Conservation (phyloP, 1,140 invertebrate species). For the Drosophila orosa region DNA sequence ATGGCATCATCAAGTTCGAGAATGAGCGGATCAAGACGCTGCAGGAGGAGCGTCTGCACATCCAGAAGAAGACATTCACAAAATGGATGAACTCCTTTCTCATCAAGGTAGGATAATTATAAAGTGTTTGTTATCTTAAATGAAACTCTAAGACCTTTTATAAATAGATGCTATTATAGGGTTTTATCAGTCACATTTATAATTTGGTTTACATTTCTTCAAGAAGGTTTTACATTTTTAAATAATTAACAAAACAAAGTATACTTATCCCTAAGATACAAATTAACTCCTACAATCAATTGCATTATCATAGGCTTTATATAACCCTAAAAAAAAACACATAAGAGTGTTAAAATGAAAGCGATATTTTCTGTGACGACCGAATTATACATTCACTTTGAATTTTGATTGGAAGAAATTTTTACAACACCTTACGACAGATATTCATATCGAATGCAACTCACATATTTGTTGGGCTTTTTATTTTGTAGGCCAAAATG, state of each 20-base stretch:
- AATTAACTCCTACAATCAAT: background rate
- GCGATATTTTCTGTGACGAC: background rate
- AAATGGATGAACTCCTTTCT: slow-evolving; percentile 99
- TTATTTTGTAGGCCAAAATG: slow-evolving; percentile 90
- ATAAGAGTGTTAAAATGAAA: slow-evolving; percentile 17
- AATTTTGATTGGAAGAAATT: slow-evolving; percentile 26
- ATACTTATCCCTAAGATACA: background rate
- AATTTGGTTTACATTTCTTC: background rate
- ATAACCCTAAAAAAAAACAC: background rate
- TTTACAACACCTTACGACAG: slow-evolving; percentile 8
- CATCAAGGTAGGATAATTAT: slow-evolving; percentile 91
- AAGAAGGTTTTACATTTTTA: background rate
- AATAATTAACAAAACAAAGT: background rate
- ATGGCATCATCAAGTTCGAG: slow-evolving; percentile 97
- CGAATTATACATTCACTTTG: slow-evolving; percentile 20
- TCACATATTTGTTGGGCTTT: slow-evolving; percentile 13
- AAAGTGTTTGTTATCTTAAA: background rate
- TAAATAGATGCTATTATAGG: background rate
- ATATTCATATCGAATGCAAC: slow-evolving; percentile 19
- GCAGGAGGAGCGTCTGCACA: slow-evolving; percentile 98
- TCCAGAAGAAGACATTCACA: slow-evolving; percentile 99
- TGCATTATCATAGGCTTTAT: background rate
- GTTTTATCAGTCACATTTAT: background rate
- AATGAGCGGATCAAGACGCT: slow-evolving; percentile 97
- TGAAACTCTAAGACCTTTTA: background rate